Base-by-base conservation (phyloP, 2,888 invertebrate genomes). In the Ochropleura leucogaster region DNA sequence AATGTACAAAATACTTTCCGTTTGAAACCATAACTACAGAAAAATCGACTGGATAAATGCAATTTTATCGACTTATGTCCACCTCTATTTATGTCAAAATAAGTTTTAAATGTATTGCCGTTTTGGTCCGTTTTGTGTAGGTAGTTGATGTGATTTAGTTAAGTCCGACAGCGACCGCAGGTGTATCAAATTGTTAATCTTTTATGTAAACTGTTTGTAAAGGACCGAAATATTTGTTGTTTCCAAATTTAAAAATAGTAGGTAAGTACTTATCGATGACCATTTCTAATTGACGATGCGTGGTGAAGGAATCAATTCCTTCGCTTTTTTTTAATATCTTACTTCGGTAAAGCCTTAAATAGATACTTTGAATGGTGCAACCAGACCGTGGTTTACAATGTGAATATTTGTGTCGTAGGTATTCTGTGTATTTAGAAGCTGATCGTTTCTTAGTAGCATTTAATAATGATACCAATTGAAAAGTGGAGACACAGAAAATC, bases 21-120 rank as follows among this genome's bases (percentile, higher is more conserved):
- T 14, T 64, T 18, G 42, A 62, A 69, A 78, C 51, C 0, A 3
- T 59, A 49, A 79, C 5, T 60, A 53, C 57, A 51, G 12, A 47
- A 64, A 42, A 65, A 77, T 79, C 72, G 77, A 77, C 12, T 14
- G 16, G 3, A n/a, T 73, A 63, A 74, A 10, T 60, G 62, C 65
- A 69, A 51, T 69, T 20, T 10, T 66, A 75, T 80, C 81, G 79
- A 80, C 68, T 51, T 57, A 42, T n/a, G 40, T 7, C 3, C 60
- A 66, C 8, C 81, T 73, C 80, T 78, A 78, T 64, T 73, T 64
- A 42, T 53, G 63, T 73, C 67, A 64, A 59, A 42, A 12, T 40
- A 3, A 53, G 20, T 18, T 53, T 40, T 2, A 7, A 53, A 62
- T 42, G 30, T 62, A 44, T 51, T 6, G 44, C 44, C 42, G 3